Evolutionary conservation across 2,113 vertebrate genomes (phyloP).

Genomic region (Sigmodon hispidus): DNA sequence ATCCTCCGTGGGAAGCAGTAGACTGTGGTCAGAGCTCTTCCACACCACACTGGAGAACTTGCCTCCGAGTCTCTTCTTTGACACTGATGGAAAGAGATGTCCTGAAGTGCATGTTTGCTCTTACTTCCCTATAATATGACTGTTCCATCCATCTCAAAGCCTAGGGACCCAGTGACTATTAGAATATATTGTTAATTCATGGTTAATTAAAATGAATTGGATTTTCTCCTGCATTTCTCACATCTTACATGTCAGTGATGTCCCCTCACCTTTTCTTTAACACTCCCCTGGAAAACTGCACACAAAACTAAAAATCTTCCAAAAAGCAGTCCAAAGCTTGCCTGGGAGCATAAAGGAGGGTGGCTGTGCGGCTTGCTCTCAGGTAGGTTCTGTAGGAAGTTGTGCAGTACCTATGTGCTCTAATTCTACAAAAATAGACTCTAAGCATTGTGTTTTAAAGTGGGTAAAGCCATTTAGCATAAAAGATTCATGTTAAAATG

Average conservation of each 20-base stretch:
- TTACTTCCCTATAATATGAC: fast-evolving
- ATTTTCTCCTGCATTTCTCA: not conserved
- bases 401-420: not conserved
- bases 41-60: not conserved
- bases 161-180: not conserved
- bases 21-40: not conserved
- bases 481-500: not conserved
- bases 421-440: not conserved
- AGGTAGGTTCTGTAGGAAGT: not conserved
- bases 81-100: not conserved
- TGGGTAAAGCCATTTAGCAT: not conserved
- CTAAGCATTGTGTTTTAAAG: not conserved
- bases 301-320: not conserved
- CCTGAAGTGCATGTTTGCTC: not conserved
- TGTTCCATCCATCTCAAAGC: not conserved
- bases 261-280: not conserved
- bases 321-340: not conserved
- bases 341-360: too few relatives aligned
- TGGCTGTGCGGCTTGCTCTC: not conserved
- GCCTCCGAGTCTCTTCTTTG: not conserved
- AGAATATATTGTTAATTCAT: not conserved
- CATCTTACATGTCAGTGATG: not conserved
- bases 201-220: not conserved
- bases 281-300: not conserved
- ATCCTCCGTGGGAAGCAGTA: not conserved